Evolutionary conservation across 2,888 invertebrate species (phyloP).

Genomic region (Marronus borbonicus): DNA sequence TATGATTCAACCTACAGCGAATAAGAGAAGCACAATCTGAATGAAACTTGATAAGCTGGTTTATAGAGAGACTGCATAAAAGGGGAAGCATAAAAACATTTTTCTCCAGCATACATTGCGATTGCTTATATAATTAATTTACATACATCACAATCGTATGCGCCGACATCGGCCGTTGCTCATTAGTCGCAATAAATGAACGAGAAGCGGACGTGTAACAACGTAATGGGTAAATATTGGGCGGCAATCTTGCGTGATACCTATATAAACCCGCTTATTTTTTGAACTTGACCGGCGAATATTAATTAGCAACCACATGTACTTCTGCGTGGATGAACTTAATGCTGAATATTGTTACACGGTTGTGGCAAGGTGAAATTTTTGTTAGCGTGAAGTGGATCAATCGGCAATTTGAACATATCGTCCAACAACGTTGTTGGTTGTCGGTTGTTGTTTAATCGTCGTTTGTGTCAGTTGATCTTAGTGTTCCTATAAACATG

Average conservation of each 20-base stretch:
- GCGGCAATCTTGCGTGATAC: slow-evolving; percentile 8
- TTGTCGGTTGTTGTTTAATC: too few species aligned
- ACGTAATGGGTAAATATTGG: neutral
- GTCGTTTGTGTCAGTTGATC: too few species aligned
- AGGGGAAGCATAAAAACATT: neutral
- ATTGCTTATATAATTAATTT: slow-evolving; percentile 12
- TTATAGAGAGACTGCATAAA: neutral
- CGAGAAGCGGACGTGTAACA: neutral
- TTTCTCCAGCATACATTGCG: neutral
- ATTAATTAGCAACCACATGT: neutral
- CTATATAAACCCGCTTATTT: neutral
- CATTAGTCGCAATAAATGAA: neutral
- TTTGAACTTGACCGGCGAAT: neutral
- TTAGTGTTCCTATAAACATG: too few species aligned
- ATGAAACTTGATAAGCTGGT: neutral
- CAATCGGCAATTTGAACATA: neutral
- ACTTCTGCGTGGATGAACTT: neutral
- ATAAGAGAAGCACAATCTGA: neutral
- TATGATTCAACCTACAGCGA: neutral
- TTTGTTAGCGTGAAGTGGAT: neutral
- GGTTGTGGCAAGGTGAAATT: neutral
- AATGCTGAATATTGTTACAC: neutral
- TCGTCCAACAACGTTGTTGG: too few species aligned
- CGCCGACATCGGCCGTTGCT: neutral
- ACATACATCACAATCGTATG: neutral